Conservation (phyloP, 2,113 vertebrate species). For the Antigone vipio region DNA sequence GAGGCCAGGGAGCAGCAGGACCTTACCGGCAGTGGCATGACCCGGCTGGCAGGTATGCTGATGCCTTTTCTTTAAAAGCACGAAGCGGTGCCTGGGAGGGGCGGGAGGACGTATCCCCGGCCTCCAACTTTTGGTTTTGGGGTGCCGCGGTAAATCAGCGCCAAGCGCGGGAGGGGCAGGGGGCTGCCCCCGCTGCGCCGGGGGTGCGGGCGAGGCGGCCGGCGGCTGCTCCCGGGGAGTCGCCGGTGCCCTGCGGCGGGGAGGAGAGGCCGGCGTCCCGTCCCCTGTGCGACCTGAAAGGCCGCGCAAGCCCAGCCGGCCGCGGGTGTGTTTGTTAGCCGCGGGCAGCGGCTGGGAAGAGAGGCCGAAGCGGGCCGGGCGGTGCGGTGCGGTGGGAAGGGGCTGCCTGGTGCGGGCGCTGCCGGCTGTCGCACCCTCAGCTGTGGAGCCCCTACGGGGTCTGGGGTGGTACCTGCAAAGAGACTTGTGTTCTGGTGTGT, state of each 20-base stretch:
- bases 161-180: no score
- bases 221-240: not conserved
- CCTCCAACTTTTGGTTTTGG: not conserved
- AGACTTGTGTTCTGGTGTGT: not conserved
- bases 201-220: not conserved
- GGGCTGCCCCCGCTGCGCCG: not conserved
- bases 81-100: not conserved
- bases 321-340: not conserved
- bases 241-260: not conserved
- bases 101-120: not conserved
- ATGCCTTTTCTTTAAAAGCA: no score
- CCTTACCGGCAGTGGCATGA: rapidly evolving
- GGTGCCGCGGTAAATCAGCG: no score
- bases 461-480: no score
- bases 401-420: no score
- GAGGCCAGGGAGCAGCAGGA: not conserved
- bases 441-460: no score
- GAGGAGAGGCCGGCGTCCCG: not conserved
- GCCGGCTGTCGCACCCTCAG: no score
- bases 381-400: not conserved
- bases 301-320: not conserved
- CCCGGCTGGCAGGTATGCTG: not conserved
- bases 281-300: not conserved
- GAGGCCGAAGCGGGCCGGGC: not conserved
- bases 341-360: not conserved